Evolutionary conservation across 2,113 vertebrate genomes (phyloP), one percentile per base, ranked within the genome.

Genomic region (Elephantulus edwardii): DNA sequence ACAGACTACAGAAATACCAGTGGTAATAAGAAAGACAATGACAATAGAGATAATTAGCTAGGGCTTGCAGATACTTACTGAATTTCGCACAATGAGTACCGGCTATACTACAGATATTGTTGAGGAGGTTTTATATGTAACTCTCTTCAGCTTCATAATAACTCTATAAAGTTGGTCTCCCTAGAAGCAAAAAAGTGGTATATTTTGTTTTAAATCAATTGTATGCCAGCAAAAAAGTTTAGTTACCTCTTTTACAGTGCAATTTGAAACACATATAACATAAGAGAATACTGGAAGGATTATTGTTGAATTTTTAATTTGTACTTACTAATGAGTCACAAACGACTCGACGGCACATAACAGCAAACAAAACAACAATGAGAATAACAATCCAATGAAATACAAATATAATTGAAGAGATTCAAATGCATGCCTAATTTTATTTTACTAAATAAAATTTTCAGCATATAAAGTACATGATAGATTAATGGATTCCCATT

Each of bases 161-260:
- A 28, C 5, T 9, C 42, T 74, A 75, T 6, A 58, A 46, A 50
- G 60, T 71, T 62, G 19, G 8, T 24, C 68, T 86, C 74, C 28
- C 71, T 68, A 40, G 6, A 42, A 88, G 86, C 54, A 64, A 14
- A 40, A 92, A 90, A 79, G 6, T 24, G 80, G 54, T 14, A 38
- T 46, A 83, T 86, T 86, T 44, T 88, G 16, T 56, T 68, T 83
- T 76, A 93, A 91, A 81, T 88, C 22, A 79, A 58, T 83, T 88
- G 66, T 79, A 72, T 83, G 86, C 19, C 8, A 9, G 5, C 42
- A 88, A 79, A 56, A 24, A 85, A 79, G 33, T 58, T 94, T 82
- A 71, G 30, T 46, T 81, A 70, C 3, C 33, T 81, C 88, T 33
- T 94, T 78, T 62, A 24, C 54, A 74, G 24, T 85, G 64, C 54